Evolutionary conservation across 2,113 vertebrate genomes (phyloP).

Genomic region (Prochilodus magdalenae): DNA sequence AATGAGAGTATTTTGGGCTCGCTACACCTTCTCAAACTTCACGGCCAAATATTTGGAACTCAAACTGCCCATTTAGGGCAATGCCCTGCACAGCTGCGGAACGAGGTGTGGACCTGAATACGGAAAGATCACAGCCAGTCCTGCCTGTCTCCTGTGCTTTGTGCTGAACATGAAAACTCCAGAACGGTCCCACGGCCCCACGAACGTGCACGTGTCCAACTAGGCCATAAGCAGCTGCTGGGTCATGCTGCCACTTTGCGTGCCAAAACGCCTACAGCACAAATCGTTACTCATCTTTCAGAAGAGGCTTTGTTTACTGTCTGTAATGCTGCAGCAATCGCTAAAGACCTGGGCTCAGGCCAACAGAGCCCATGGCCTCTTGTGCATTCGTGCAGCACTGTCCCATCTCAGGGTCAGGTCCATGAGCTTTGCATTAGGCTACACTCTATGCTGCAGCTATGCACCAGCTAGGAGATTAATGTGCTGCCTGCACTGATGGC

Average conservation of each 20-base stretch:
- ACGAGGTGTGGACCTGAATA: background rate
- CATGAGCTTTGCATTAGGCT: background rate
- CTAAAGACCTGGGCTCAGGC: background rate
- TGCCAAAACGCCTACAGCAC: background rate
- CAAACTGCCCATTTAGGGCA: conserved; percentile 28
- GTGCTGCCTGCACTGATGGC: background rate
- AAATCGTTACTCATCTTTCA: conserved; percentile 33
- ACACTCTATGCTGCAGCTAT: background rate
- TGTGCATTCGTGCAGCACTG: background rate
- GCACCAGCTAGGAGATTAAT: conserved; percentile 10
- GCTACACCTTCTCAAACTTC: conserved; percentile 19
- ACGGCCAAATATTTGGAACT: conserved; percentile 20
- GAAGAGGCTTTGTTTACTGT: background rate
- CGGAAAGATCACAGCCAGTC: background rate
- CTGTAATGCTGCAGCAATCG: background rate
- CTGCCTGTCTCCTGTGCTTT: background rate
- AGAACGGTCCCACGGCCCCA: background rate
- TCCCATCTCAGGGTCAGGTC: conserved; percentile 1
- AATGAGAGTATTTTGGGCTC: conserved; percentile 25
- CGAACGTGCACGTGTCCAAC: background rate
- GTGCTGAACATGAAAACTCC: background rate
- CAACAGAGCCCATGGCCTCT: background rate
- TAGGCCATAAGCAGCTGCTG: conserved; percentile 20
- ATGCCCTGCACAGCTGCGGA: conserved; percentile 14
- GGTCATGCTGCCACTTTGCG: background rate